These are phyloP conservation scores for Astreopora myriophthalma DNA, from an alignment of 64 coral and sea anemone species.

Conservation along the genomic window DNA sequence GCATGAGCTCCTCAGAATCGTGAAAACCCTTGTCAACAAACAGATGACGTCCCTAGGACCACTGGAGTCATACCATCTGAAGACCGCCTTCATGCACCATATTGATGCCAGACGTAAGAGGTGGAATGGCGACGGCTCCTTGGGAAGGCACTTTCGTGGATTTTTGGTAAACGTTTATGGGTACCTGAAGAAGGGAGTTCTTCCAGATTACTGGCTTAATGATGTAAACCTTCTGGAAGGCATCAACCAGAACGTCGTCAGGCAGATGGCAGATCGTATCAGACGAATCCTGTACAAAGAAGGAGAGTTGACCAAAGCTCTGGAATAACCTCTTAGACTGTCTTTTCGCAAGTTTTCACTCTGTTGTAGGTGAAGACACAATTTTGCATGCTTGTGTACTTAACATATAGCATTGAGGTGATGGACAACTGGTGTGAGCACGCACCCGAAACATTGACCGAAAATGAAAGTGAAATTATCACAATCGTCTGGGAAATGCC, in stretches of 20 bases:
- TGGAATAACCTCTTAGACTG: not conserved
- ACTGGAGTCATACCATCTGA: conserved; percentile 68
- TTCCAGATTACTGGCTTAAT: conserved; percentile 44
- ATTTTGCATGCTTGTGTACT: too few relatives aligned
- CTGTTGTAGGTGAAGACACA: too few relatives aligned
- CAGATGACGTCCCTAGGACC: conserved; percentile 32
- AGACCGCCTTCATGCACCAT: conserved; percentile 76
- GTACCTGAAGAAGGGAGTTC: not conserved
- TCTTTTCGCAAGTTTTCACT: too few relatives aligned
- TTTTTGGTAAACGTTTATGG: conserved; percentile 6
- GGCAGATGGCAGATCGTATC: conserved; percentile 43
- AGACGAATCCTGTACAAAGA: conserved; percentile 26
- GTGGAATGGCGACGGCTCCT: not conserved
- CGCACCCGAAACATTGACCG: too few relatives aligned
- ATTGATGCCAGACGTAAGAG: not conserved
- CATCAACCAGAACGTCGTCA: not conserved
- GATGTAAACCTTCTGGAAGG: conserved; percentile 54
- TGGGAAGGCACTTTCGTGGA: conserved; percentile 53
- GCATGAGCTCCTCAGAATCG: conserved; percentile 64
- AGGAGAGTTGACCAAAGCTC: not conserved
- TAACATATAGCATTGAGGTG: too few relatives aligned
- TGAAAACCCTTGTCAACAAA: conserved; percentile 40
- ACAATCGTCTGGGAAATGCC: too few relatives aligned
- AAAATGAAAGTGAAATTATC: too few relatives aligned
- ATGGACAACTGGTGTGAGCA: too few relatives aligned